Conservation (phyloP, 2,113 vertebrate genomes). For the Podilymbus podiceps region DNA sequence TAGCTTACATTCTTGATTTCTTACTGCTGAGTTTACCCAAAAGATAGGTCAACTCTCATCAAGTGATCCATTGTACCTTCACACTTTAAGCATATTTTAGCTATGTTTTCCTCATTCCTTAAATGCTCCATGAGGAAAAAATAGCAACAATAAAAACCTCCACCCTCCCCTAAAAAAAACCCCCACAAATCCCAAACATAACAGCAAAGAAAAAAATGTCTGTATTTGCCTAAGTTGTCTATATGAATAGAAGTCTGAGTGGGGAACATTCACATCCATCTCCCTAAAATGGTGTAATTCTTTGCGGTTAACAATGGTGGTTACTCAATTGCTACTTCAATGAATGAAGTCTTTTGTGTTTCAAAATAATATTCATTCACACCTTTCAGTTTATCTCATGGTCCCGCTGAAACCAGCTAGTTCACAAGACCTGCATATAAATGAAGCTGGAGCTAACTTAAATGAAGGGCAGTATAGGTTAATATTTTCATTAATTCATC, state of each 20-base stretch:
- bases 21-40: background rate
- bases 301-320: background rate
- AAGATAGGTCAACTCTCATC: background rate
- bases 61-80: background rate
- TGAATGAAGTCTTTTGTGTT: background rate
- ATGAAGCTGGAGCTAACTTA: constrained; percentile 15
- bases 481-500: constrained; percentile 29
- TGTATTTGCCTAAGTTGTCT: background rate
- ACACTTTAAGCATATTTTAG: background rate
- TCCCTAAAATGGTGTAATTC: background rate
- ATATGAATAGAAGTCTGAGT: background rate
- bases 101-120: background rate
- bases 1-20: background rate
- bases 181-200: background rate
- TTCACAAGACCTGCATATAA: constrained; percentile 6
- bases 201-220: background rate
- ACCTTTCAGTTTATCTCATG: constrained; percentile 22
- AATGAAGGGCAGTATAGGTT: background rate
- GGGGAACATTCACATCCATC: background rate
- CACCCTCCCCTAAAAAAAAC: background rate
- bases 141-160: background rate
- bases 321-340: background rate
- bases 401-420: constrained; percentile 6
- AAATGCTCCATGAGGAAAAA: background rate
- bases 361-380: background rate